These are phyloP conservation scores for Antheraea pernyi DNA, from an alignment of 1,140 invertebrate species.

Conservation along the genomic window DNA sequence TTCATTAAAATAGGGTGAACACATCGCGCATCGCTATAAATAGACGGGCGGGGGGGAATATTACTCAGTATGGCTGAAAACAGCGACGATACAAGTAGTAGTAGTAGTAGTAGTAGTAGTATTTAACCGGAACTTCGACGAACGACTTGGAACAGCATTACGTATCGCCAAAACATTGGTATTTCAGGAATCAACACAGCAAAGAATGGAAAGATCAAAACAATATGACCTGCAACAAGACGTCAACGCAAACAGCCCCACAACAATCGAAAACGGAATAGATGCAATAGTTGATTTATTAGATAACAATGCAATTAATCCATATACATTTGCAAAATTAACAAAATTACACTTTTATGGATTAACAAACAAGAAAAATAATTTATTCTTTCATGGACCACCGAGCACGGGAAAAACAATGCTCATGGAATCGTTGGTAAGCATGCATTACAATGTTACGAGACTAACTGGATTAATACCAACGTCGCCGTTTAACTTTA, in stretches of 20 bases:
- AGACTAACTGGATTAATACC: slow-evolving; percentile 34
- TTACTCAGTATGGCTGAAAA: background rate
- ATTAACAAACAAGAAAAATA: slow-evolving; percentile 32
- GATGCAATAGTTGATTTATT: background rate
- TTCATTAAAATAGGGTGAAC: background rate
- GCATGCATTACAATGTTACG: slow-evolving; percentile 22
- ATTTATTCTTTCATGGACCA: slow-evolving; percentile 37
- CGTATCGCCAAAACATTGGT: background rate
- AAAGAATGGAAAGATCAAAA: slow-evolving; percentile 3
- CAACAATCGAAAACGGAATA: background rate
- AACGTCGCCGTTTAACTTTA: slow-evolving; percentile 37
- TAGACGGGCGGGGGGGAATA: background rate
- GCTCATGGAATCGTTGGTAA: slow-evolving; percentile 34
- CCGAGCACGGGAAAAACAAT: slow-evolving; percentile 39
- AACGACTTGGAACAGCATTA: background rate
- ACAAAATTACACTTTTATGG: slow-evolving; percentile 28
- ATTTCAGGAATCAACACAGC: background rate
- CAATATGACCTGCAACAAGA: slow-evolving; percentile 8
- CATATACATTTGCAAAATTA: slow-evolving; percentile 21
- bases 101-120: background rate
- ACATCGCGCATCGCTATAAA: background rate
- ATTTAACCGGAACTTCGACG: background rate
- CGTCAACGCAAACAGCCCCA: background rate
- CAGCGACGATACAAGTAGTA: background rate
- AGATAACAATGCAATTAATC: slow-evolving; percentile 14